Evolutionary conservation across 2,113 vertebrate species (phyloP).

Genomic region (Puma concolor): DNA sequence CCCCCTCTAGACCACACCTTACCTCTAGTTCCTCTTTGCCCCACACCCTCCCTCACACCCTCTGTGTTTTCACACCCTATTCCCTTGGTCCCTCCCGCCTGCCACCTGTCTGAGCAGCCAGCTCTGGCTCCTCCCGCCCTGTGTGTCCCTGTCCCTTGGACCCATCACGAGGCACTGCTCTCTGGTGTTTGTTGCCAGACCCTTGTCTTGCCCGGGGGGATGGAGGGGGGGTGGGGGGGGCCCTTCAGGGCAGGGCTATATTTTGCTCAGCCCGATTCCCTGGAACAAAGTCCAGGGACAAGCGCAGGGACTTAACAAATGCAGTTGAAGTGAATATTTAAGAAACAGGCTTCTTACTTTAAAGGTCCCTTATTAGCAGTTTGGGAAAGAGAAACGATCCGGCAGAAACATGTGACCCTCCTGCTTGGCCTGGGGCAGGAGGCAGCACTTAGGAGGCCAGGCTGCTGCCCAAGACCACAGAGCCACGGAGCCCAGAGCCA

Average conservation of each 20-base stretch:
- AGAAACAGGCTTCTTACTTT: not conserved
- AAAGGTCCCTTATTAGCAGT: not conserved
- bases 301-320: not conserved
- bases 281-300: not conserved
- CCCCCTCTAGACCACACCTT: not conserved
- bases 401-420: not conserved
- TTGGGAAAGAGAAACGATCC: not conserved
- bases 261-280: not conserved
- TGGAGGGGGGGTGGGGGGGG: too few species aligned
- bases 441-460: not conserved
- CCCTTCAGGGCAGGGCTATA: not conserved
- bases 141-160: not conserved
- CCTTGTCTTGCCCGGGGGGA: not conserved
- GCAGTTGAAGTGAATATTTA: not conserved
- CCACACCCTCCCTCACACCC: not conserved
- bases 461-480: not conserved
- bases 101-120: fast-evolving
- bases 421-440: not conserved
- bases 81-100: not conserved
- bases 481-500: not conserved
- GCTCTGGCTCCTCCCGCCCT: fast-evolving
- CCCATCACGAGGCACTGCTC: not conserved
- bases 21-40: not conserved
- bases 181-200: not conserved
- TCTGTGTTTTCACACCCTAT: fast-evolving